phyloP scores from a whole-genome alignment of 2,113 vertebrate species.

The Grammomys dolichurus region DNA sequence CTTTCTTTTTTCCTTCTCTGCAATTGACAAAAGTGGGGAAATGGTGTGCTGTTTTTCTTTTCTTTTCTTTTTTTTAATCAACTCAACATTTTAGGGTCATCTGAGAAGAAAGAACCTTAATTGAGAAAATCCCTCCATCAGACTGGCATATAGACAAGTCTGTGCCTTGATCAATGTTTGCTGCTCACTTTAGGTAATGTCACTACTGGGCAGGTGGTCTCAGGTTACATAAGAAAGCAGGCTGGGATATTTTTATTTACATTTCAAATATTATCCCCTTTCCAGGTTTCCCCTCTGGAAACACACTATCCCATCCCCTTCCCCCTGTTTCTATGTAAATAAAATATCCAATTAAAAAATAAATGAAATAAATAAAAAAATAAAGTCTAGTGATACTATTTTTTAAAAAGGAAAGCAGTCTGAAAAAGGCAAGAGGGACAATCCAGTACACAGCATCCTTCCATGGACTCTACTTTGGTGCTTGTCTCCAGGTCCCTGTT shows the following conservation, averaged over 20 bases:
- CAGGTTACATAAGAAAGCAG: neutral
- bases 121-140: neutral
- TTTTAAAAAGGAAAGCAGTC: neutral
- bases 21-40: neutral
- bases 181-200: neutral
- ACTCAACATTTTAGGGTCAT: neutral
- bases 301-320: no score
- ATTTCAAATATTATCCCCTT: no score
- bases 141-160: neutral
- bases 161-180: neutral
- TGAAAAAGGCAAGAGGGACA: neutral
- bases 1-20: constrained; percentile 7
- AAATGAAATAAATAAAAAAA: no score
- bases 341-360: no score
- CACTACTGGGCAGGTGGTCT: neutral
- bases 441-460: neutral
- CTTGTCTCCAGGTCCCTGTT: neutral
- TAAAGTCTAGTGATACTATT: no score
- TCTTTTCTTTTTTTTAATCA: neutral
- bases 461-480: neutral
- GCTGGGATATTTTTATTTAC: no score
- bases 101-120: neutral
- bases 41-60: neutral
- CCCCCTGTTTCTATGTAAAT: no score
- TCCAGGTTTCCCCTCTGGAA: no score